Base-by-base conservation (phyloP, 2,113 vertebrate genomes). In the Trinectes maculatus region DNA sequence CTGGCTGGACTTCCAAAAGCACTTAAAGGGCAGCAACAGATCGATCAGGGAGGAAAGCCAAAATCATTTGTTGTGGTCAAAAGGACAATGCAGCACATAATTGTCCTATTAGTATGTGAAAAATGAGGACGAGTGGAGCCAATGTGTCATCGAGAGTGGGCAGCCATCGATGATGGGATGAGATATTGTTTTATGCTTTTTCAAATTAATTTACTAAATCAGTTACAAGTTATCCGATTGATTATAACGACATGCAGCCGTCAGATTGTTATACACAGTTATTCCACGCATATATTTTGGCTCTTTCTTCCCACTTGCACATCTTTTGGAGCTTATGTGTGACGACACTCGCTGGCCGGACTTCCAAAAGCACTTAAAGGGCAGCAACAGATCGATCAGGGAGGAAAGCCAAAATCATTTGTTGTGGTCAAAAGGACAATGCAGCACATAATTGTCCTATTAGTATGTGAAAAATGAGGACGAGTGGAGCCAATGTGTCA, bases 21-120 rank as follows among this genome's bases (percentile, higher is more conserved):
- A 60, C 36, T 79, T 51, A 70, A 57, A 37, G 60, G 51, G 48
- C 51, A 81, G 28, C 52, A 65, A 52, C 37, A 12, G 63, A 86
- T 69, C 71, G 43, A 68, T 74, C 53, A 53, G 19, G 18, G 44
- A 63, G 3, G 53, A 8, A n/a, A 37, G 64, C 36, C 56, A 16
- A 52, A 68, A 66, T 47, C 22, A 31, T 63, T 55, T 60, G 22
- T 53, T 8, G 31, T 56, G 71, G 55, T 58, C 7, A 70, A 51
- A 63, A 21, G 39, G 51, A 67, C 64, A 44, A 44, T 9, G 13
- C 55, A 18, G 28, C 46, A 36, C 22, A 47, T 62, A 28, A 59
- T 62, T 13, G 8, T 25, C 42, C 22, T 52, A 43, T 60, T 59
- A 54, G 16, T 53, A 4, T 54, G 15, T 10, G 31, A 44, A 60